Conservation (phyloP, 2,888 invertebrate species). For the Andrena bucephala region DNA sequence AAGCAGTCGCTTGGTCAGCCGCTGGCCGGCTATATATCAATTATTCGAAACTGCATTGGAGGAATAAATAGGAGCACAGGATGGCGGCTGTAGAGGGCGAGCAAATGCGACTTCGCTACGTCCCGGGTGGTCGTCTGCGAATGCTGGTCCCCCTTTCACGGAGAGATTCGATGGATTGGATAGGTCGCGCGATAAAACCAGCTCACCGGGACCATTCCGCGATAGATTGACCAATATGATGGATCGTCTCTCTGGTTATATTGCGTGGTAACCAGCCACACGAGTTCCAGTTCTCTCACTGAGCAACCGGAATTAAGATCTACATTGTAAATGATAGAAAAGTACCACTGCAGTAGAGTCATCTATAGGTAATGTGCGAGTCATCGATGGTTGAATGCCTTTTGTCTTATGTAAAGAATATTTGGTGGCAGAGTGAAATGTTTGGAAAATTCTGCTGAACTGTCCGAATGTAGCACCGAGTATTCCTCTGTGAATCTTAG, state of each 20-base stretch:
- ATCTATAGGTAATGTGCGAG: too few species aligned
- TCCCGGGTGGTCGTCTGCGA: slow-evolving; percentile 35
- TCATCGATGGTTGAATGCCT: too few species aligned
- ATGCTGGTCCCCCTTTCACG: slow-evolving; percentile 51
- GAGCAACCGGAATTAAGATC: slow-evolving; percentile 14
- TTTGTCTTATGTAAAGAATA: too few species aligned
- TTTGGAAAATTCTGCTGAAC: too few species aligned
- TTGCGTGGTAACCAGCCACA: slow-evolving; percentile 31
- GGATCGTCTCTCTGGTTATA: slow-evolving; percentile 53
- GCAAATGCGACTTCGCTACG: slow-evolving; percentile 50
- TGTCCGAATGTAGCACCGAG: too few species aligned
- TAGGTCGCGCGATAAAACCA: slow-evolving; percentile 51
- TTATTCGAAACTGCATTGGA: slow-evolving; percentile 53
- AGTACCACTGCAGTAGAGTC: too few species aligned
- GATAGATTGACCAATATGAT: slow-evolving; percentile 71
- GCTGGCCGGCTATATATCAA: slow-evolving; percentile 58
- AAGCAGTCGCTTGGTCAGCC: slow-evolving; percentile 61
- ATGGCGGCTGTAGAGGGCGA: slow-evolving; percentile 9
- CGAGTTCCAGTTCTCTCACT: slow-evolving; percentile 3
- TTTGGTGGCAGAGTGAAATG: too few species aligned
- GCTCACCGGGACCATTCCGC: slow-evolving; percentile 58
- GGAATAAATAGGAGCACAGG: slow-evolving; percentile 55
- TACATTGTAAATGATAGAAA: slow-evolving; percentile 10
- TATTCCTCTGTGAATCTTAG: too few species aligned
- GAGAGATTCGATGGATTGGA: slow-evolving; percentile 61